Percentiles rank a stretch among this genome's conserved stretches.
phyloP scores from a whole-genome alignment of 2,888 invertebrate genomes.

The Arctia plantaginis region DNA sequence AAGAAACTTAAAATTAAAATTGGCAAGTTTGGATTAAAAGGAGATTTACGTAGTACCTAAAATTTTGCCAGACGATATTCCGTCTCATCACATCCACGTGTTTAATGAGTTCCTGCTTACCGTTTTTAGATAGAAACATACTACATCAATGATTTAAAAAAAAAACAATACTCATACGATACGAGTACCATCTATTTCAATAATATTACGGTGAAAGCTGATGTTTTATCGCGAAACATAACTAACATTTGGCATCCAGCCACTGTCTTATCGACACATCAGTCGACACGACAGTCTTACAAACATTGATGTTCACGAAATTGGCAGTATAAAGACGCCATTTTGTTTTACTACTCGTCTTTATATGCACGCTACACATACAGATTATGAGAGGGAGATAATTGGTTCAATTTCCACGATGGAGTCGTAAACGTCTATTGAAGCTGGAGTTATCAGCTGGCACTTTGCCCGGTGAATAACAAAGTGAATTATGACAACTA shows the following conservation, averaged over 20 bases:
- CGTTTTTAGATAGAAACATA: neutral
- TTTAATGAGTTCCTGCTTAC: neutral
- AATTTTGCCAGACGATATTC: neutral
- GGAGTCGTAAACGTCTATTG: slow-evolving; percentile 5
- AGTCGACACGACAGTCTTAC: slow-evolving; percentile 1
- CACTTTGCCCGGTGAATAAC: slow-evolving; percentile 3
- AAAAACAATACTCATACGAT: neutral
- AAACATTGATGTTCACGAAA: slow-evolving; percentile 7
- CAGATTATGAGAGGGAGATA: slow-evolving; percentile 22
- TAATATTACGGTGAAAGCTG: neutral
- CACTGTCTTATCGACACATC: neutral
- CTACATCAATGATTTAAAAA: neutral
- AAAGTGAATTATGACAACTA: neutral
- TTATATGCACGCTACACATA: slow-evolving; percentile 5
- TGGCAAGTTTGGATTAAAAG: too few relatives aligned
- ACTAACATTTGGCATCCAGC: slow-evolving; percentile 7
- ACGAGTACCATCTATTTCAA: neutral
- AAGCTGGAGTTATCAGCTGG: slow-evolving; percentile 6
- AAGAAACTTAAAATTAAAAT: too few relatives aligned
- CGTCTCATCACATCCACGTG: neutral
- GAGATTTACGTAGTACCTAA: too few relatives aligned
- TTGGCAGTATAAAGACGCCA: slow-evolving; percentile 4
- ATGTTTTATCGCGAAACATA: slow-evolving; percentile 8
- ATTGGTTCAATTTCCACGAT: slow-evolving; percentile 4
- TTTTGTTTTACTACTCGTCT: slow-evolving; percentile 4